Evolutionary conservation across 2,888 invertebrate species (phyloP), one percentile per base, ranked within the genome.

Genomic region (Biston stratarius): DNA sequence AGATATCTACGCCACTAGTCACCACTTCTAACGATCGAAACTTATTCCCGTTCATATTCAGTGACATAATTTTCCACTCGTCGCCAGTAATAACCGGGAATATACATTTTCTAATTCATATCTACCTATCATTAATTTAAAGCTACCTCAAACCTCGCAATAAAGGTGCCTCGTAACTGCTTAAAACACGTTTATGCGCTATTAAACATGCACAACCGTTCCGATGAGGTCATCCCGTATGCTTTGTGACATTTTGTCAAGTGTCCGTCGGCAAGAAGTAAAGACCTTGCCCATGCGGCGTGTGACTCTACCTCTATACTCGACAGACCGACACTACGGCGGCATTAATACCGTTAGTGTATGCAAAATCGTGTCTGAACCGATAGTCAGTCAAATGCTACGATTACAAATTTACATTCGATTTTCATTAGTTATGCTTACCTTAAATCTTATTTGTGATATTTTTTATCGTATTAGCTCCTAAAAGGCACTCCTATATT

Each of bases 271-370:
- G 5, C n/a, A 38, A 52, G 38, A 14, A 34, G 51, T 52, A 38
- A 52, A 36, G 75, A 78, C 78, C 80, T 78, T 74, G 61, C 72
- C 74, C 74, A 75, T 76, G 77, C 79, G 81, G 75, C 72, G 44
- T 14, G 34, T 11, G 10, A 15, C 52, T 53, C 52, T 53, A 38
- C 52, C 36, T 36, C 9, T 24, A 12, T 6, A 34, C 8, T 34
- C 34, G 34, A 33, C 1, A 51, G 12, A 12, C 33, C 42, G 40
- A 7, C 12, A 24, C 40, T n/a, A 55, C 33, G 40, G 33, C 42
- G 33, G 24, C 11, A 42, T 38, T 40, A 12, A 42, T 55, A 55
- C 42, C 42, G 55, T 55, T 33, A 55, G 42, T n/a, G n/a, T 38
- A 53, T 15, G 14, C 42, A 42, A 33, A 42, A 8, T 53, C 53